A percentile compares a stretch with the other conserved stretches of the same genome.
Evolutionary conservation across 2,113 vertebrate species (phyloP).

Genomic region (Periophthalmodon schlosseri): DNA sequence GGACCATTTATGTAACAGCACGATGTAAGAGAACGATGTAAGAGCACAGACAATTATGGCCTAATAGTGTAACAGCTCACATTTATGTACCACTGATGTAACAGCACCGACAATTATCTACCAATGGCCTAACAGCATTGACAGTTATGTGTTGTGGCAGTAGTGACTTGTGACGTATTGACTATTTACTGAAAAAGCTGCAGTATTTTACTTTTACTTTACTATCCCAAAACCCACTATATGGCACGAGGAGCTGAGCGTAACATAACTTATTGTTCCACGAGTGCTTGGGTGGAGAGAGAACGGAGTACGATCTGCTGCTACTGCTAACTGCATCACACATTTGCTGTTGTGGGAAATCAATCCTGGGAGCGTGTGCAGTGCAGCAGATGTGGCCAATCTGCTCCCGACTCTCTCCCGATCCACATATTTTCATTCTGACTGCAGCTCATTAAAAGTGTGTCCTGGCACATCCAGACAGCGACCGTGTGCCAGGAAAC

Average conservation of each 20-base stretch:
- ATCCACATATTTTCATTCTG: slow-evolving; percentile 42
- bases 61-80: too few relatives aligned
- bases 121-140: too few relatives aligned
- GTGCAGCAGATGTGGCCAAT: slow-evolving; percentile 46
- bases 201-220: too few relatives aligned
- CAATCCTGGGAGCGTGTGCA: slow-evolving; percentile 24
- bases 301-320: not conserved
- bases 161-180: too few relatives aligned
- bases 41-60: too few relatives aligned
- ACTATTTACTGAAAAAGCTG: too few relatives aligned
- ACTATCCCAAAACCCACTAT: not conserved
- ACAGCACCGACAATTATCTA: too few relatives aligned
- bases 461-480: slow-evolving; percentile 14
- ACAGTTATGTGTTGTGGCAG: too few relatives aligned
- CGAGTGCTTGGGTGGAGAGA: not conserved
- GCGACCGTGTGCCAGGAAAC: not conserved
- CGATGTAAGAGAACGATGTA: too few relatives aligned
- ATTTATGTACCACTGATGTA: too few relatives aligned
- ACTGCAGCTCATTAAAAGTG: slow-evolving; percentile 38
- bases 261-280: not conserved
- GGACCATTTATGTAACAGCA: too few relatives aligned
- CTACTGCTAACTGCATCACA: not conserved
- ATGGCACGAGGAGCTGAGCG: not conserved
- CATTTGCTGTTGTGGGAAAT: slow-evolving; percentile 35
- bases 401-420: slow-evolving; percentile 38